These are phyloP conservation scores for Palythoa grandis DNA, from an alignment of 92 coral and sea anemone species.

Conservation along the genomic window DNA sequence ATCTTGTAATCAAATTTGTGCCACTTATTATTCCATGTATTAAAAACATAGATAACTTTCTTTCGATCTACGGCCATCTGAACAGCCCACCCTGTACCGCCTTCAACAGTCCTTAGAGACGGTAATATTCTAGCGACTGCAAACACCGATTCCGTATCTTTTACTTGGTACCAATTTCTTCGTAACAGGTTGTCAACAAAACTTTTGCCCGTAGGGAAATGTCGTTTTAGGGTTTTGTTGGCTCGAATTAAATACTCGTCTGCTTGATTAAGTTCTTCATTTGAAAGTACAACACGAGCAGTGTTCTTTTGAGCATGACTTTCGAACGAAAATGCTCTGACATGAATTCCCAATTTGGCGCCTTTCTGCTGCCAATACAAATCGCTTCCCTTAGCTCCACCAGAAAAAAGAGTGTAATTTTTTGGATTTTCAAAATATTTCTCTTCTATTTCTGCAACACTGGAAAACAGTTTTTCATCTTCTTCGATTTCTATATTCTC, in stretches of 20 bases:
- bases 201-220: slow-evolving; percentile 56
- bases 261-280: slow-evolving; percentile 56
- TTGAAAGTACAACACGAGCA: slow-evolving; percentile 51
- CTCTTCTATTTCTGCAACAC: slow-evolving; percentile 30
- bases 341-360: slow-evolving; percentile 49
- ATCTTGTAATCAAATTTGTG: slow-evolving; percentile 36
- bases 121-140: slow-evolving; percentile 50
- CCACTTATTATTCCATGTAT: slow-evolving; percentile 48
- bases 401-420: slow-evolving; percentile 63
- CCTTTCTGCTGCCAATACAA: slow-evolving; percentile 54
- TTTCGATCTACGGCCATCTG: slow-evolving; percentile 60
- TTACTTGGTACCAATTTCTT: slow-evolving; percentile 67
- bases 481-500: background rate
- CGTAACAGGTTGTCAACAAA: slow-evolving; percentile 65
- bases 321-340: slow-evolving; percentile 57
- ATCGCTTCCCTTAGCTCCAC: slow-evolving; percentile 65
- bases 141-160: slow-evolving; percentile 58
- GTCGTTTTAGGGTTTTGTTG: slow-evolving; percentile 61
- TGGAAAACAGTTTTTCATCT: background rate
- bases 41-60: slow-evolving; percentile 57
- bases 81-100: slow-evolving; percentile 73
- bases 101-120: slow-evolving; percentile 47
- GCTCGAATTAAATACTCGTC: slow-evolving; percentile 55
- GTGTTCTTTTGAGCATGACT: slow-evolving; percentile 41
- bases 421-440: slow-evolving; percentile 39